phyloP scores from a whole-genome alignment of 2,113 vertebrate species.

The Empidonax alnorum region DNA sequence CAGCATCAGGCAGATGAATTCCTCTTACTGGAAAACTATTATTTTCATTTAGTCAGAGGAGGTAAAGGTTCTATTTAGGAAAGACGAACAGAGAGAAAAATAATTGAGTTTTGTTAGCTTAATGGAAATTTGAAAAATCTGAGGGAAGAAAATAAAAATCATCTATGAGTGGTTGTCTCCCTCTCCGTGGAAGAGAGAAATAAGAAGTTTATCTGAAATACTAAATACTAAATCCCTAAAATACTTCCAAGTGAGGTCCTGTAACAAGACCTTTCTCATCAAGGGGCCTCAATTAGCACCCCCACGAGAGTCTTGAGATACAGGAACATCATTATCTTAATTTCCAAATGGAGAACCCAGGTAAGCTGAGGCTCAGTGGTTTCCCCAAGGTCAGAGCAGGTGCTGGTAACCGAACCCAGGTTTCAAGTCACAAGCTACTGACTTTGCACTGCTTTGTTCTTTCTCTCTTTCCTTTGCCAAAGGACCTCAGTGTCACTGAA shows the following conservation, averaged over 20 bases:
- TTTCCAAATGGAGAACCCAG: background rate
- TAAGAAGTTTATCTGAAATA: background rate
- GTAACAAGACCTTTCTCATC: background rate
- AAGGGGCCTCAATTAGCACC: background rate
- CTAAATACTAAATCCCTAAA: background rate
- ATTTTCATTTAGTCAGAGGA: background rate
- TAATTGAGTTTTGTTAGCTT: background rate
- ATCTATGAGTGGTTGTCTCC: background rate
- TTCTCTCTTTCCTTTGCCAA: background rate
- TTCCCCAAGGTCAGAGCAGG: background rate
- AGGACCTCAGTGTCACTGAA: background rate
- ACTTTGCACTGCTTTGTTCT: background rate
- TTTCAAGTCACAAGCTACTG: background rate
- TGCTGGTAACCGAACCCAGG: background rate
- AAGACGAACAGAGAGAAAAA: background rate
- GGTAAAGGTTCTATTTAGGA: background rate
- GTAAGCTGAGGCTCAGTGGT: background rate
- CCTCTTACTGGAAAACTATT: background rate
- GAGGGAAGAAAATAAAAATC: background rate
- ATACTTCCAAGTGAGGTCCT: background rate
- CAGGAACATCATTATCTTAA: background rate
- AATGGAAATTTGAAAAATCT: background rate
- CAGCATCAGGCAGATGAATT: background rate
- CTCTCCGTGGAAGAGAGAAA: background rate
- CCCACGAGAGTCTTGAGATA: background rate